Conservation (phyloP, 2,888 invertebrate species). For the Drosophila merina region DNA sequence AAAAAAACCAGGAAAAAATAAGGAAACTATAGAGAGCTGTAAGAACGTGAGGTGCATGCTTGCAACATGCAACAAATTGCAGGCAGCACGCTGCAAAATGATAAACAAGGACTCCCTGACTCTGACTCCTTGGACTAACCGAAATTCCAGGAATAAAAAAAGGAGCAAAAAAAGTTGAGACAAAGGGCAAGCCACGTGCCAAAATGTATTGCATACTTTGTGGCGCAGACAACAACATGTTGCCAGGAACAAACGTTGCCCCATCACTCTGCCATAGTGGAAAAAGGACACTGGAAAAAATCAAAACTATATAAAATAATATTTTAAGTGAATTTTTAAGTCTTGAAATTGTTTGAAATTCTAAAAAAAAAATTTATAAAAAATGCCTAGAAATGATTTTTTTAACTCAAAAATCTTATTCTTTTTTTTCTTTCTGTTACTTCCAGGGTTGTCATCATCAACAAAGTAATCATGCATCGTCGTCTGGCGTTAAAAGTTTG, state of each 20-base stretch:
- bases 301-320: constrained; percentile 13
- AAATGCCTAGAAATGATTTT: too few relatives aligned
- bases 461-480: constrained; percentile 73
- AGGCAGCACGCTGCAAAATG: constrained; percentile 72
- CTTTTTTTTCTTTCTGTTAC: not conserved
- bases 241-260: constrained; percentile 31
- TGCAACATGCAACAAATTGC: constrained; percentile 65
- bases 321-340: not conserved
- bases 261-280: constrained; percentile 49
- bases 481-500: constrained; percentile 61
- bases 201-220: constrained; percentile 75
- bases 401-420: too few relatives aligned
- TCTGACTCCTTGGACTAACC: constrained; percentile 14
- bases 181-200: constrained; percentile 44
- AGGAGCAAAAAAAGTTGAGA: constrained; percentile 24
- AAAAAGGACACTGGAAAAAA: constrained; percentile 14
- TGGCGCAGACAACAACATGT: constrained; percentile 51
- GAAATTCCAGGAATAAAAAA: constrained; percentile 6
- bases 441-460: constrained; percentile 76
- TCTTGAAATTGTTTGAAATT: too few relatives aligned
- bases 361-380: too few relatives aligned
- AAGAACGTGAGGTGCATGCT: constrained; percentile 25
- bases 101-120: constrained; percentile 52
- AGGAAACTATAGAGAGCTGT: constrained; percentile 9
- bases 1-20: not conserved